phyloP scores from a whole-genome alignment of 2,888 invertebrate species.

The Brenthis ino region DNA sequence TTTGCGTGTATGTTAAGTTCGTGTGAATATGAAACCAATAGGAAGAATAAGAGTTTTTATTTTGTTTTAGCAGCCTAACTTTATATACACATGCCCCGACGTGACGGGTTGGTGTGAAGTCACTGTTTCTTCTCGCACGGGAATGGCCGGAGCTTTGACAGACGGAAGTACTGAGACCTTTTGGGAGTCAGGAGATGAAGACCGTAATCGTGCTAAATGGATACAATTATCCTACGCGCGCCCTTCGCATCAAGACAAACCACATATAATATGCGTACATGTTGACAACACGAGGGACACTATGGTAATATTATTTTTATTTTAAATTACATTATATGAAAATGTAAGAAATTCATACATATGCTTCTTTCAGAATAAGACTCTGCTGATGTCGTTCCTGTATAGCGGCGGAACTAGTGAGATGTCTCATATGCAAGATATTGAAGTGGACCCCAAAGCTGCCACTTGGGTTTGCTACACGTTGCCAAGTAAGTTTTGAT shows the following conservation, averaged over 20 bases:
- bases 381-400: conserved; percentile 91
- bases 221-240: conserved; percentile 82
- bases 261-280: conserved; percentile 91
- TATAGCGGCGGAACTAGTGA: conserved; percentile 92
- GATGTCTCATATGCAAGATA: conserved; percentile 88
- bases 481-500: conserved; percentile 82
- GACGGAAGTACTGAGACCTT: conserved; percentile 98
- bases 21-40: too few species aligned
- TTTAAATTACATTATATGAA: neutral
- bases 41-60: neutral
- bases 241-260: conserved; percentile 77
- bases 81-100: conserved; percentile 87
- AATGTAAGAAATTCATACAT: conserved; percentile 1
- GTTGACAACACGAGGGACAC: conserved; percentile 97
- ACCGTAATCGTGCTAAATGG: conserved; percentile 94
- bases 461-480: conserved; percentile 96
- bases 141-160: conserved; percentile 95
- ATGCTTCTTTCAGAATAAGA: conserved; percentile 88
- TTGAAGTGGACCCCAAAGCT: conserved; percentile 92
- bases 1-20: too few species aligned
- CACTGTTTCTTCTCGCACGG: conserved; percentile 95
- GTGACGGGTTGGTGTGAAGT: conserved; percentile 89
- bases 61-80: conserved; percentile 58
- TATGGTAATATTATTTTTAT: conserved; percentile 77
- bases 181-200: conserved; percentile 99